Evolutionary conservation across 2,888 invertebrate genomes (phyloP), one percentile per base, ranked within the genome.

Genomic region (Platerodrilus igneus): DNA sequence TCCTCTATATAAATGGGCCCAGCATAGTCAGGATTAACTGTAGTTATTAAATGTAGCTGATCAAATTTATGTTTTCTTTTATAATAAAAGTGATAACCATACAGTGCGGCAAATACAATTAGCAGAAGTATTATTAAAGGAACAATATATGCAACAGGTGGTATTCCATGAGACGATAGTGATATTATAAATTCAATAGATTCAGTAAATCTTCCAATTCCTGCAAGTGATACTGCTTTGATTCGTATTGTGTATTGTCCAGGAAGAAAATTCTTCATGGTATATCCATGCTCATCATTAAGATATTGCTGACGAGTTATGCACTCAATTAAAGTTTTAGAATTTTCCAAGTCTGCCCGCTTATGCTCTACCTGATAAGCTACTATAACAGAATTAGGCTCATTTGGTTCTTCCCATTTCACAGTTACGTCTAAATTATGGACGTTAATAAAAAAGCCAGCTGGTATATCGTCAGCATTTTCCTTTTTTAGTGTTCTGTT

Each of bases 11-110:
- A 85, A 8, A 56, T 56, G 0, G 67, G 57, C 37, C 70, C 72
- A 17, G 75, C 70, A 53, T 82, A 83, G 46, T 81, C 81, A 0
- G 83, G 83, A 66, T 83, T 83, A 3, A 78, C 71, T 9, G 73
- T 75, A 3, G 75, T 68, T 45, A 78, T 73, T 11, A 77, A 60
- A 44, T 66, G 67, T 8, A 67, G 58, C 29, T 67, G 63, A 20
- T 66, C 62, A 5, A 57, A 53, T 14, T 52, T 59, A n/a, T 57
- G 59, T 23, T 60, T 60, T 25, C 50, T 60, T 27, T 57, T 64
- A 41, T 62, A 61, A 5, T 60, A 47, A 8, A 60, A 37, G 34
- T 60, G 66, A n/a, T 50, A 46, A 0, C 44, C 16, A 2, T 52
- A 20, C 0, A 47, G 22, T n/a, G 60, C 16, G 6, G 56, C 16